Evolutionary conservation across 2,888 invertebrate genomes (phyloP).

Genomic region (Tanytarsus gracilentus): DNA sequence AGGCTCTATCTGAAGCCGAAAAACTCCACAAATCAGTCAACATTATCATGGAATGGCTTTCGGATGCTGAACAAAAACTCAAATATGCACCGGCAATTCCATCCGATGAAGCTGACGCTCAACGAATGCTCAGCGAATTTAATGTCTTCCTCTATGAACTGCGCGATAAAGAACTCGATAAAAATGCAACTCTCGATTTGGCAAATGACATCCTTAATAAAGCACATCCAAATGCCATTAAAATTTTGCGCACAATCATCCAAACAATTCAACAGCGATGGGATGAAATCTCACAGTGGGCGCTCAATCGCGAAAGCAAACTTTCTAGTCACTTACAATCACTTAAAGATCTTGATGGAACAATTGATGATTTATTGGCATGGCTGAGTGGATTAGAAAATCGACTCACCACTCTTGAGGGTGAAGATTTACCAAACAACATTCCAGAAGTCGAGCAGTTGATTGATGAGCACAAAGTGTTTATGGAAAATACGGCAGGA

Average conservation of each 20-base stretch:
- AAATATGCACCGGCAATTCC: slow-evolving; percentile 84
- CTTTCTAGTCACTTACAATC: slow-evolving; percentile 78
- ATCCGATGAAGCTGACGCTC: slow-evolving; percentile 81
- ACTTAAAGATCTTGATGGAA: slow-evolving; percentile 73
- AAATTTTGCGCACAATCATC: slow-evolving; percentile 98
- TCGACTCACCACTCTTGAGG: slow-evolving; percentile 70
- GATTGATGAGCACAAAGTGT: slow-evolving; percentile 85
- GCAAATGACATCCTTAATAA: slow-evolving; percentile 82
- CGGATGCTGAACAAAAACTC: slow-evolving; percentile 89
- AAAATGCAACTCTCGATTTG: slow-evolving; percentile 74
- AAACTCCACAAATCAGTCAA: slow-evolving; percentile 87
- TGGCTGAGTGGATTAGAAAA: slow-evolving; percentile 88
- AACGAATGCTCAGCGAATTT: slow-evolving; percentile 76
- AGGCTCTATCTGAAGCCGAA: slow-evolving; percentile 86
- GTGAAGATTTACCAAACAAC: slow-evolving; percentile 84
- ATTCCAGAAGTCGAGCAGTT: slow-evolving; percentile 77
- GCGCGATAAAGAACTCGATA: slow-evolving; percentile 72
- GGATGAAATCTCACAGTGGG: slow-evolving; percentile 94
- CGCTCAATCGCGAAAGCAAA: slow-evolving; percentile 75
- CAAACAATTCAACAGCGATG: slow-evolving; percentile 92
- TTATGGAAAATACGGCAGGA: slow-evolving; percentile 92
- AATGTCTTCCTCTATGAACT: slow-evolving; percentile 77
- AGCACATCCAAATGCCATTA: slow-evolving; percentile 93
- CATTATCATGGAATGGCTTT: slow-evolving; percentile 89
- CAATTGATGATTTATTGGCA: slow-evolving; percentile 85